Base-by-base conservation (phyloP, 2,888 invertebrate genomes). In the Mactromeris polynyma region DNA sequence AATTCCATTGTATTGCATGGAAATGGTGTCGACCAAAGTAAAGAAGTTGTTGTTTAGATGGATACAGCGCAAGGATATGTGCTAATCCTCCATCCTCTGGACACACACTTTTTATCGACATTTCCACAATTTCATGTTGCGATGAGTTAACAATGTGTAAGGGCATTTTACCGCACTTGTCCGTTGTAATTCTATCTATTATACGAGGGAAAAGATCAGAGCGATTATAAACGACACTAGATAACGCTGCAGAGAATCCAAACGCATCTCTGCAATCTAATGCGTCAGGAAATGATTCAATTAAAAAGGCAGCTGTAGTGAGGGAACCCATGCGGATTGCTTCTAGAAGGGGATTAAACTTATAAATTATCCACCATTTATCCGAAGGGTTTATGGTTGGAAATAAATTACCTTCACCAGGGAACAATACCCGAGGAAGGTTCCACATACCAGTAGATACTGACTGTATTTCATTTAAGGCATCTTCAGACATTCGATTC, bases 341-440 rank as follows among this genome's bases (percentile, higher is more conserved):
- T 26, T 36, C 33, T 36, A 17, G 9, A 4, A 83, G 73, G 4
- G 73, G 73, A 38, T 73, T 36, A 26, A 19, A 21, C 42, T 73
- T 69, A 9, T 64, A 73, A 26, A 73, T 38, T 17, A 36, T 83
- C 83, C 83, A 83, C 83, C 83, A 83, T 64, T 38, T 42, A 73
- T 83, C 83, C 38, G 69, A 40, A 40, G 40, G 73, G 31, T 64
- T 64, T 33, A 82, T 64, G 26, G 6, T 14, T n/a, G 17, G 19
- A 31, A 26, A 7, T 19, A 64, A 40, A 31, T 46, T 46, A 46
- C 17, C 46, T 46, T 46, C 17, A 46, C 17, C 46, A 11, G 46
- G 46, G 46, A 46, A 46, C 11, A 46, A 46, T 46, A 46, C 46
- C 46, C 4, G 11, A 40, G 46, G 11, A 7, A 17, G 46, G 46